Evolutionary conservation across 2,797 vertebrate genomes (phyloP), one percentile per base, ranked within the genome.

Genomic region (Pristis pectinata): DNA sequence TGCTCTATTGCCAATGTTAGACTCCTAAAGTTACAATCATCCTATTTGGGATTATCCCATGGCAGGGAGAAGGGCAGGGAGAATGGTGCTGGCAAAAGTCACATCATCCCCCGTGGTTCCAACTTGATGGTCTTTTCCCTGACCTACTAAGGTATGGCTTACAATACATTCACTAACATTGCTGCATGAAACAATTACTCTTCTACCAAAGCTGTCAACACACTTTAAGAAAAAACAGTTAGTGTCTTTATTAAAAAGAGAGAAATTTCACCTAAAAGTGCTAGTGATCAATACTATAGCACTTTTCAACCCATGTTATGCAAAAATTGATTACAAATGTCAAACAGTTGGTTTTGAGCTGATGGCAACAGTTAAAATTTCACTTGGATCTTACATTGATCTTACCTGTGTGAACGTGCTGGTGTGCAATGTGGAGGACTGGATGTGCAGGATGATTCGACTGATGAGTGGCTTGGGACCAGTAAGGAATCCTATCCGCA

Each of bases 401-500:
- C 8, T 94, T 44, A 44, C 99, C 98, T 99, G 99, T 53, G 98
- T 97, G 96, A 99, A 98, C 94, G 98, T 98, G 95, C 98, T 99
- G 1, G 98, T 96, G 95, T 99, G 98, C 97, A 99, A 96, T 0
- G 98, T 98, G 5, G 98, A 98, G 89, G 98, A 97, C 96, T 99
- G 98, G 93, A 98, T 98, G 96, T 99, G 99, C 27, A 99, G 97
- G 95, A 98, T 96, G 95, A 99, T 96, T 96, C 97, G 96, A 95
- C 99, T 97, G 0, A 99, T 97, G 83, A 99, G 97, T 0, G 97
- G 97, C 95, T 99, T 99, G 3, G 99, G 99, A 19, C 98, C 99
- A 0, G 98, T 98, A 95, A 99, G 95, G 95, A 99, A 99, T 34
- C 99, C 99, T 9, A 99, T 96, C 96, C 99, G 98, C 95, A 99